Evolutionary conservation across 2,113 vertebrate species (phyloP), one percentile per base, ranked within the genome.

Genomic region (Ammospiza caudacuta): DNA sequence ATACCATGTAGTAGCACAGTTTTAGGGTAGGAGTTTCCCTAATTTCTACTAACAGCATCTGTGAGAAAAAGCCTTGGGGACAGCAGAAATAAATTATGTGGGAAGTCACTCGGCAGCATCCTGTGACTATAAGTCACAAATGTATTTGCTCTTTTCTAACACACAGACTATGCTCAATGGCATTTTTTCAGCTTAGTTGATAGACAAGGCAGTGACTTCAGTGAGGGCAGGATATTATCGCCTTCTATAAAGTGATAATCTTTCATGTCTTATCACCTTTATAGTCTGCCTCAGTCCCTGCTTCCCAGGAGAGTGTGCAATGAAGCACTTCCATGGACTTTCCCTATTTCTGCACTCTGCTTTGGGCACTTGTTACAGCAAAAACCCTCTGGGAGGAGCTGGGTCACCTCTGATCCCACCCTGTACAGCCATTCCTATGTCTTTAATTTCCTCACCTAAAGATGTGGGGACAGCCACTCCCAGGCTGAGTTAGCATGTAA

Each of bases 231-330:
- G 78, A 23, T 90, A 80, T 90, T 73, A 59, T 52, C n/a, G 54
- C 75, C 39, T 69, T 47, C 66, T 63, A 3, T 33, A 28, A 85
- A 68, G 62, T 27, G 70, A 52, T 90, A 67, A 82, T 82, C 47
- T 72, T 94, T 63, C 70, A 74, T 63, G 19, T 78, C 43, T 68
- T 55, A 46, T 22, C 11, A 4, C 41, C 58, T 88, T 76, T 79
- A 89, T 15, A 49, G 41, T 57, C 28, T 44, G 31, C 49, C 12
- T 95, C 69, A 79, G 49, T 22, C 27, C 16, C 7, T 35, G 76
- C 43, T 87, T 33, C 18, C 46, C 5, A 1, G 24, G 47, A 70
- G n/a, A 80, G 13, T 0, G 0, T 43, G 20, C n/a, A 74, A 25
- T 41, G 73, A 80, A 73, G n/a, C 13, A 23, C 37, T 80, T 89